These are phyloP conservation scores for Dendrocopos noguchii DNA, from an alignment of 2,113 vertebrate species.

Conservation along the genomic window DNA sequence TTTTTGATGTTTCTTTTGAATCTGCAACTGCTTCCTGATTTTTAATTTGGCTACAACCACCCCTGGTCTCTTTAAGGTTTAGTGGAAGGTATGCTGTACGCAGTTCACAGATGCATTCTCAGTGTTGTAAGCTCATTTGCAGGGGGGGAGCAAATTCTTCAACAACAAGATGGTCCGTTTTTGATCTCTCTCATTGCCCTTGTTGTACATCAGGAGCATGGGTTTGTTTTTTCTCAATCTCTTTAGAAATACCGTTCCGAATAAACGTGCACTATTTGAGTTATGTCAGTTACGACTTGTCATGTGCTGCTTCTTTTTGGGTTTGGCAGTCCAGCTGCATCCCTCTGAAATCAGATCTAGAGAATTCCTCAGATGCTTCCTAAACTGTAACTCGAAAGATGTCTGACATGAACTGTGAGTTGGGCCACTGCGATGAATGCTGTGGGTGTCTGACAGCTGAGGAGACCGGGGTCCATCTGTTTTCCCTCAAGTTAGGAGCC, in stretches of 20 bases:
- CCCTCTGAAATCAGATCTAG: not conserved
- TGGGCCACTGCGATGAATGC: not conserved
- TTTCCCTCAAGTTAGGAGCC: not conserved
- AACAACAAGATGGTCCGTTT: slow-evolving; percentile 47
- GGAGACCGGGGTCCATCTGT: not conserved
- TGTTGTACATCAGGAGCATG: slow-evolving; percentile 67
- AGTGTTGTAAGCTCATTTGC: slow-evolving; percentile 37
- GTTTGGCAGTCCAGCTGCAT: not conserved
- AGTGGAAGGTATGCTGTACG: slow-evolving; percentile 21
- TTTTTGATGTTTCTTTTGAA: slow-evolving; percentile 61
- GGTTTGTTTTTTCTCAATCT: slow-evolving; percentile 66
- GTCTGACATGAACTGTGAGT: not conserved
- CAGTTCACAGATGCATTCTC: slow-evolving; percentile 25
- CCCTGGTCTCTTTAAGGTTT: slow-evolving; percentile 24
- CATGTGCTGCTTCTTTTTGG: not conserved
- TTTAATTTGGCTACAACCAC: slow-evolving; percentile 30
- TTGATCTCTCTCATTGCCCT: slow-evolving; percentile 44
- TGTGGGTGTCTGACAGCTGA: not conserved
- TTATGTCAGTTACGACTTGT: slow-evolving; percentile 37
- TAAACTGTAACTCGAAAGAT: not conserved
- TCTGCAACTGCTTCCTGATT: slow-evolving; percentile 57
- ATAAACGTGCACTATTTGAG: slow-evolving; percentile 71
- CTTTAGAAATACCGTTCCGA: slow-evolving; percentile 63
- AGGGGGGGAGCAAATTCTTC: slow-evolving; percentile 59
- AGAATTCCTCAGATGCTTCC: not conserved